phyloP scores from a whole-genome alignment of 2,797 vertebrate genomes.

The Podarcis siculus region DNA sequence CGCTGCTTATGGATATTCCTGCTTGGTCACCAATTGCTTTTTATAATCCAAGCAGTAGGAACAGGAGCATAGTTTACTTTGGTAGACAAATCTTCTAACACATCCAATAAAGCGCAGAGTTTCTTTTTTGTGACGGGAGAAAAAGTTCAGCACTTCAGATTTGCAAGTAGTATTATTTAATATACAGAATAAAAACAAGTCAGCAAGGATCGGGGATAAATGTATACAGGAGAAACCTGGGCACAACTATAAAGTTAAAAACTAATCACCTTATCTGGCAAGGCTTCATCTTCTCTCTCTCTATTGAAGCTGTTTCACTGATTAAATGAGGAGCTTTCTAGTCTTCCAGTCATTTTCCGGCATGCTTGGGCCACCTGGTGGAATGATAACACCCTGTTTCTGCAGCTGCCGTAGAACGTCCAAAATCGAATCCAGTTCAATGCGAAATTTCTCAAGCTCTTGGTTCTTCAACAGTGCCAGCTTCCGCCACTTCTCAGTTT shows the following conservation, averaged over 20 bases:
- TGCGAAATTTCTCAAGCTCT: constrained; percentile 88
- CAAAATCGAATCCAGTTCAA: constrained; percentile 92
- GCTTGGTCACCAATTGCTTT: neutral
- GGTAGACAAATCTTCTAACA: neutral
- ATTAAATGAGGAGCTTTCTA: neutral
- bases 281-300: neutral
- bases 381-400: constrained; percentile 86
- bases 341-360: constrained; percentile 57
- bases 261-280: neutral
- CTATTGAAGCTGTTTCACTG: constrained; percentile 19
- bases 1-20: neutral
- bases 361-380: constrained; percentile 47
- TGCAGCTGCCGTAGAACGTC: constrained; percentile 91
- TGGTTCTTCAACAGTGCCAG: constrained; percentile 85
- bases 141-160: neutral
- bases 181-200: neutral
- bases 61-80: fast-evolving
- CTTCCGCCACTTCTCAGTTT: constrained; percentile 85
- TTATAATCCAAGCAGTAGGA: neutral
- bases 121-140: neutral
- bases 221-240: neutral
- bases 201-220: neutral
- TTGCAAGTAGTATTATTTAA: neutral
- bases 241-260: fast-evolving
- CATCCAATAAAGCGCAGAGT: neutral